Evolutionary conservation across 2,888 invertebrate genomes (phyloP), one percentile per base, ranked within the genome.

Genomic region (Chymomyza procnemis): DNA sequence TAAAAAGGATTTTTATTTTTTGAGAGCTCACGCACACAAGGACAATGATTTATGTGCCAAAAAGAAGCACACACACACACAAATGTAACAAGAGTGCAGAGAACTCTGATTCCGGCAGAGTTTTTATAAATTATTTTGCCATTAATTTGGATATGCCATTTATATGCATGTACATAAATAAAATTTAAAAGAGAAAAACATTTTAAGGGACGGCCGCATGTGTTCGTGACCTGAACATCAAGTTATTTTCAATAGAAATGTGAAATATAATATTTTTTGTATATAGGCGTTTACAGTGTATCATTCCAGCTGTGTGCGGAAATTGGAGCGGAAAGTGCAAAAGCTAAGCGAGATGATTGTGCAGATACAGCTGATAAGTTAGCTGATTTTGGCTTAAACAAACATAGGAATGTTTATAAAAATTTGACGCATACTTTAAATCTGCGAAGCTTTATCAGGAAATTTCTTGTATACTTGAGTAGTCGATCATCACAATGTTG

Each of bases 1-100:
- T 62, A 61, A 63, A 74, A 61, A 71, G 66, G 34, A 74, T 74
- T 74, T 70, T 62, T 67, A 71, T 71, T 66, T 22, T 64, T 41
- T 57, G 57, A 41, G 34, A 12, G 34, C 34, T 41, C 61, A 61
- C 61, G 52, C 66, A 48, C 56, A 46, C 48, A 30, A 34, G n/a
- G 6, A 26, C 41, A 41, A 8, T 41, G 18, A 48, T 57, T 61
- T 56, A 21, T 61, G 55, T 46, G 22, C 22, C 18, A n/a, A 21
- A 54, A 18, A 41, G 61, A 47, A 30, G 9, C 41, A 61, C 50
- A 61, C 58, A 66, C 55, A 70, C 41, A 61, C 50, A 61, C 58
- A 66, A 59, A 70, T 70, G 30, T 64, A 59, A 41, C 34, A 41
- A 41, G 34, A 41, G 34, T 3, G 34, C 34, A 12, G 12, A 41